Base-by-base conservation (phyloP, 2,113 vertebrate species). In the Strix uralensis region DNA sequence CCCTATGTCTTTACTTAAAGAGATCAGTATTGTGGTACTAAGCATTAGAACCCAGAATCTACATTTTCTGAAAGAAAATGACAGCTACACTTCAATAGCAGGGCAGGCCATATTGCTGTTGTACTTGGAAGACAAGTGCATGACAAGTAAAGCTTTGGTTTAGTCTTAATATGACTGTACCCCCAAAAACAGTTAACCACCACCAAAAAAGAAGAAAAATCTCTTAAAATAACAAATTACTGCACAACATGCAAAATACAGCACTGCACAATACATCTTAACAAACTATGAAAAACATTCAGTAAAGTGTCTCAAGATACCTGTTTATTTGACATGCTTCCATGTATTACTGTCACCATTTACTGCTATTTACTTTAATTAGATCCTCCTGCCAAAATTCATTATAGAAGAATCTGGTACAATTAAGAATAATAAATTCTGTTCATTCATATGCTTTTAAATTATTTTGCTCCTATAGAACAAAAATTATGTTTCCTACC, bases 361-460 rank as follows among this genome's bases (percentile, higher is more conserved):
- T 73, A 90, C 77, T 84, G 74, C 70, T 94, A 59, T 93, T 95
- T 94, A 81, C 88, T 80, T 96, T 96, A 97, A 98, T 97, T 96
- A 97, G 57, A 91, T 85, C 78, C 79, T 94, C 70, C 75, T 97
- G 93, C 96, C 96, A 97, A 97, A 97, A 96, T 88, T 96, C 67
- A 94, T 94, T 96, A 93, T 67, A 85, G 62, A 94, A 86, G 95
- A 96, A 92, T 67, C 86, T 93, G 90, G 88, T 92, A 96, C 90
- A 92, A 86, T 75, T 52, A 97, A 86, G 65, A 92, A 97, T 86
- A 97, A 98, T 96, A 96, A 96, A 95, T 79, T 79, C 88, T 92
- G 88, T 88, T 97, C 51, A 86, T 94, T 97, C 88, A 81, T 95
- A 96, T 88, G 54, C 77, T 97, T 96, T 96, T 72, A 86, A 89